A percentile compares a stretch with the other conserved stretches of the same genome.
phyloP scores from a whole-genome alignment of 2,113 vertebrate genomes.

The Pangasianodon gigas region DNA sequence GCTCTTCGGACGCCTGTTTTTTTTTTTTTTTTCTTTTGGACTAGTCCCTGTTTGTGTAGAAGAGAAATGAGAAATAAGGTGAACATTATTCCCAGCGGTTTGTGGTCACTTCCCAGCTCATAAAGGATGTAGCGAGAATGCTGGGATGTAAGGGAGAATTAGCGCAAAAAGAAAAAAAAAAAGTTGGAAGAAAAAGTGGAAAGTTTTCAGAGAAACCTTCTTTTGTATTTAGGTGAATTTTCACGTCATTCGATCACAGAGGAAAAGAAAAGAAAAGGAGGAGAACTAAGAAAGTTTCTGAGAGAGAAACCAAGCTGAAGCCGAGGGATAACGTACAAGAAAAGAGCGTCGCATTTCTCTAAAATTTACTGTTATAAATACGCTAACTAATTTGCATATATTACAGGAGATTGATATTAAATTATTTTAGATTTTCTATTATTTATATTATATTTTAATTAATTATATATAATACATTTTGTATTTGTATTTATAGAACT shows the following conservation, averaged over 20 bases:
- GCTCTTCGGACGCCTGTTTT: constrained; percentile 50
- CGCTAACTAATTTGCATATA: too few species aligned
- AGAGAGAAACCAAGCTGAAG: background rate
- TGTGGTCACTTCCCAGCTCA: constrained; percentile 78
- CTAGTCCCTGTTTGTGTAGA: constrained; percentile 63
- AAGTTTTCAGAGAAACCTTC: background rate
- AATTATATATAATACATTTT: background rate
- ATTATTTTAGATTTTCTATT: background rate
- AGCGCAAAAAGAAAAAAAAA: constrained; percentile 41
- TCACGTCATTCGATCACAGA: background rate
- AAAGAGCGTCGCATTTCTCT: background rate
- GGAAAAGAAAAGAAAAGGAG: background rate
- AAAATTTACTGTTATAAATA: too few species aligned
- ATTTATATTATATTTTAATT: background rate
- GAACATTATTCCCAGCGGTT: constrained; percentile 65
- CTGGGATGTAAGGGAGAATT: constrained; percentile 3
- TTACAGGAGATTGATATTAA: background rate
- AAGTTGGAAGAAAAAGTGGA: constrained; percentile 20
- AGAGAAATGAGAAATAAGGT: constrained; percentile 62
- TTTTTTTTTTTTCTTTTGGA: constrained; percentile 42
- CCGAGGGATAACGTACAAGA: background rate
- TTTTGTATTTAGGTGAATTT: background rate
- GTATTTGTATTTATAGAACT: background rate
- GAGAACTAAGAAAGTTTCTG: background rate
- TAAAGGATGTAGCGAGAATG: constrained; percentile 63